Evolutionary conservation across 2,888 invertebrate genomes (phyloP).

Genomic region (Labia minor): DNA sequence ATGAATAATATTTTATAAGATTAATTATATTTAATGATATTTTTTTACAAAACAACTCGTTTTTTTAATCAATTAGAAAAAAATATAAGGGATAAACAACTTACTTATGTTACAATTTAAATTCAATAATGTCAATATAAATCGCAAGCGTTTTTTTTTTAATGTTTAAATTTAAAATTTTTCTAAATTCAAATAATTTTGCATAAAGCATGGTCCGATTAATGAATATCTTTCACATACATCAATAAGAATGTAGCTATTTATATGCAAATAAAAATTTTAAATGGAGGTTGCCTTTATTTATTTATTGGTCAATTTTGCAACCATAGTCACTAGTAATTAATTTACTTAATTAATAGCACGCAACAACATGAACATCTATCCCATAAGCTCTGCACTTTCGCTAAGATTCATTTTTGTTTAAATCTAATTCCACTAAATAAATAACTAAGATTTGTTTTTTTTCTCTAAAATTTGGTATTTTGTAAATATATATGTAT

Average conservation of each 20-base stretch:
- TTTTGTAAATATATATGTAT: not conserved
- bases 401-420: not conserved
- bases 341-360: not conserved
- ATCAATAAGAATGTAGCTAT: not conserved
- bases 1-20: no score
- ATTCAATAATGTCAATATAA: no score
- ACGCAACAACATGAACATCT: not conserved
- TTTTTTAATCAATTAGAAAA: no score
- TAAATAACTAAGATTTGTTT: not conserved
- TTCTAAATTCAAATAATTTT: not conserved
- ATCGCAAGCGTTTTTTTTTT: no score
- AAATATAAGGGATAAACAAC: no score
- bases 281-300: not conserved
- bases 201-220: not conserved
- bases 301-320: constrained; percentile 3
- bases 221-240: not conserved
- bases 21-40: no score
- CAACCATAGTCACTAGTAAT: not conserved
- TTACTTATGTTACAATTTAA: no score
- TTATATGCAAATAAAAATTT: not conserved
- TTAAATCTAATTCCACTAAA: not conserved
- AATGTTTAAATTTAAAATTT: no score
- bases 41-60: no score
- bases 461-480: not conserved
- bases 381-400: constrained; percentile 6